A percentile compares a stretch with the other conserved stretches of the same genome.
Conservation (phyloP, 2,113 vertebrate genomes). For the Ammodramus savannarum region DNA sequence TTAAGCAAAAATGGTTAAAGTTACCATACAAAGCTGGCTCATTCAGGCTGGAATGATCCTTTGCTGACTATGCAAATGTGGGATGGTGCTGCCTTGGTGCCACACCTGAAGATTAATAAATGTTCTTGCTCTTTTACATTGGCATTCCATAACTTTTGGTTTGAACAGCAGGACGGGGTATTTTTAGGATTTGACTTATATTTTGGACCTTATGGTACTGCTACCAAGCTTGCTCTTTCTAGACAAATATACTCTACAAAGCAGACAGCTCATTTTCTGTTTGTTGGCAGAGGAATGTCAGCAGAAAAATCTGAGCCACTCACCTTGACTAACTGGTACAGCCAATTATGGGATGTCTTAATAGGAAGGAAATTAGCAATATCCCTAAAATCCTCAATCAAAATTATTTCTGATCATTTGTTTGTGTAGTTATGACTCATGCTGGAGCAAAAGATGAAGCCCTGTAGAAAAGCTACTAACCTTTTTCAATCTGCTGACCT, state of each 20-base stretch:
- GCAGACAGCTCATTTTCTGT: background rate
- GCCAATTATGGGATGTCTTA: background rate
- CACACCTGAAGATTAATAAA: background rate
- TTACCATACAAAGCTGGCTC: background rate
- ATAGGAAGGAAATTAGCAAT: background rate
- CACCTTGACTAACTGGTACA: conserved; percentile 9
- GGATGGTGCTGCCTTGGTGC: background rate
- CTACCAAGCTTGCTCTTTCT: background rate
- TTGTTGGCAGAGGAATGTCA: background rate
- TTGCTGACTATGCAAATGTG: background rate
- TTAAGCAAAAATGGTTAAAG: background rate
- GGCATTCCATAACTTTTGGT: background rate
- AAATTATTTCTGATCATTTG: background rate
- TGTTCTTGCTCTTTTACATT: background rate
- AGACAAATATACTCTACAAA: background rate
- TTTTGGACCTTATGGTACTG: background rate
- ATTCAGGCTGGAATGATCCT: background rate
- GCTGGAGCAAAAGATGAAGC: background rate
- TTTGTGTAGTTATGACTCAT: background rate
- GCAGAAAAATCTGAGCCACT: background rate
- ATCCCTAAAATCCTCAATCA: background rate
- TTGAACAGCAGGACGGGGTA: background rate
- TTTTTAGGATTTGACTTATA: background rate
- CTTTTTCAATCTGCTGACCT: background rate
- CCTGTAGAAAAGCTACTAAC: background rate